Evolutionary conservation across 2,888 invertebrate species (phyloP).

Genomic region (Scaptomyza reducta): DNA sequence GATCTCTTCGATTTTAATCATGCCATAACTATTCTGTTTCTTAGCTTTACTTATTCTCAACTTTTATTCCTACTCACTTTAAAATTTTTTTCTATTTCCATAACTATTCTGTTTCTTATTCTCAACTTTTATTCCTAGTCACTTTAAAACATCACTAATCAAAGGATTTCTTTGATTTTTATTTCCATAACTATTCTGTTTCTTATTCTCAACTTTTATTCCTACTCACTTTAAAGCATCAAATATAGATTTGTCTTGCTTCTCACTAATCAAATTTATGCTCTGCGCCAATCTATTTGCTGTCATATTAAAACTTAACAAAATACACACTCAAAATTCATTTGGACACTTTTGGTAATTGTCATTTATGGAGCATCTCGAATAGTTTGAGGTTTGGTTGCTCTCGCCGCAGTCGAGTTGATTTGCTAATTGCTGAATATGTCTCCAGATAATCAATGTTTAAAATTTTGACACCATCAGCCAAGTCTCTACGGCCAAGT

Average conservation of each 20-base stretch:
- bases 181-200: too few species aligned
- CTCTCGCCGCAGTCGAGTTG: conserved; percentile 74
- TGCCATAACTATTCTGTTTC: too few species aligned
- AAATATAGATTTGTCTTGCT: conserved; percentile 13
- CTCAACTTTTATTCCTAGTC: too few species aligned
- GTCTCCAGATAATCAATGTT: conserved; percentile 83
- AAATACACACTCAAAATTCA: conserved; percentile 39
- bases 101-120: too few species aligned
- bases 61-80: too few species aligned
- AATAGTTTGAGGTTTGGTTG: conserved; percentile 6
- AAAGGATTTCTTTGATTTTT: too few species aligned
- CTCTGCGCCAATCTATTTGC: conserved; percentile 57
- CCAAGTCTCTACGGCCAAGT: neutral
- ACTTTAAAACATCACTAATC: too few species aligned
- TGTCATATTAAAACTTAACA: conserved; percentile 73
- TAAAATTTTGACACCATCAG: conserved; percentile 71
- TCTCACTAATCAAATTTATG: conserved; percentile 54
- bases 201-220: too few species aligned
- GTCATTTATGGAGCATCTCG: conserved; percentile 57
- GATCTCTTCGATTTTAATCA: too few species aligned
- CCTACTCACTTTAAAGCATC: neutral
- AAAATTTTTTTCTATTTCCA: too few species aligned
- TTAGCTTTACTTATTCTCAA: too few species aligned
- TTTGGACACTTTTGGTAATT: conserved; percentile 79
- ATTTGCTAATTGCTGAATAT: conserved; percentile 84